Conservation (phyloP, 2,797 vertebrate genomes). For the Poeciliopsis turneri region DNA sequence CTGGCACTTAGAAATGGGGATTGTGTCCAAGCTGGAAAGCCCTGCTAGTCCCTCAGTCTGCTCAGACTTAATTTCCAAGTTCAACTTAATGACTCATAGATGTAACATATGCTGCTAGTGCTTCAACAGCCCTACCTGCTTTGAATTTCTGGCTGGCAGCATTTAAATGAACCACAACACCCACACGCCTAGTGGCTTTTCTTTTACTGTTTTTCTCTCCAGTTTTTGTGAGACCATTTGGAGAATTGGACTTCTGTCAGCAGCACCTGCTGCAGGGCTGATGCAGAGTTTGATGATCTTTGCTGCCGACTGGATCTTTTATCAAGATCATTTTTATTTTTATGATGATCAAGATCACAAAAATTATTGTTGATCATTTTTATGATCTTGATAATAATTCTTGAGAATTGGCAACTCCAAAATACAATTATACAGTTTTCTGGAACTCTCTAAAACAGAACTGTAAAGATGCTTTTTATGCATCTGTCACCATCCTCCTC, state of each 20-base stretch:
- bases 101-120: conserved; percentile 53
- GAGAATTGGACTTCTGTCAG: conserved; percentile 23
- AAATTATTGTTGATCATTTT: no score
- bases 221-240: conserved; percentile 10
- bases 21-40: conserved; percentile 9
- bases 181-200: conserved; percentile 19
- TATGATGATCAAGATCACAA: no score
- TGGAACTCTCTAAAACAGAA: background rate
- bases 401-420: background rate
- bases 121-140: conserved; percentile 33
- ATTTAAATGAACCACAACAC: conserved; percentile 38
- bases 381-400: no score
- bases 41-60: conserved; percentile 13
- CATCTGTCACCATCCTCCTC: background rate
- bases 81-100: conserved; percentile 56
- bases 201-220: conserved; percentile 13
- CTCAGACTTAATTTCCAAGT: conserved; percentile 29
- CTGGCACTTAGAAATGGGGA: conserved; percentile 16
- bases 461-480: background rate
- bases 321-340: no score
- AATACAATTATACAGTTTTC: background rate
- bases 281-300: background rate
- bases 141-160: conserved; percentile 33
- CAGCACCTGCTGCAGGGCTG: background rate
- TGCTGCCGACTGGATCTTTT: background rate